These are phyloP conservation scores for Cyaniris semiargus DNA, from an alignment of 2,888 invertebrate genomes.

Conservation along the genomic window DNA sequence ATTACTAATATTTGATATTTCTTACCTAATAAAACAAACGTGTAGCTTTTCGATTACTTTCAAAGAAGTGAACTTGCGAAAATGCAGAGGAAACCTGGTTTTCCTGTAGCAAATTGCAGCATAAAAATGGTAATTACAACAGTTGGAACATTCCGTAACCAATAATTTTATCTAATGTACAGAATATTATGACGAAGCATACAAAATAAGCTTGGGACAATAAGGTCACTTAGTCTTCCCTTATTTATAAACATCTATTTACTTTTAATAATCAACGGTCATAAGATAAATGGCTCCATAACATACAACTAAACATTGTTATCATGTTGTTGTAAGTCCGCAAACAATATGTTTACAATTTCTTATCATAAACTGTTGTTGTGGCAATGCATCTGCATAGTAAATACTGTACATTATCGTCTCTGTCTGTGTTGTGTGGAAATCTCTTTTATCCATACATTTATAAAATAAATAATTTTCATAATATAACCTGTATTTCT, in stretches of 20 bases:
- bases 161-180: background rate
- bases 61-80: slow-evolving; percentile 38
- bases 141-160: background rate
- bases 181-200: background rate
- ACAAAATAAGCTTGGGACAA: background rate
- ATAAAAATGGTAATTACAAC: slow-evolving; percentile 68
- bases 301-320: background rate
- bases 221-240: background rate
- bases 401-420: no score
- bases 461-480: no score
- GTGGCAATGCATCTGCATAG: no score
- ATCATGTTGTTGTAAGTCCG: background rate
- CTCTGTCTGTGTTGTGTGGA: no score
- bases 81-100: slow-evolving; percentile 74
- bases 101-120: slow-evolving; percentile 67
- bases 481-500: no score
- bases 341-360: background rate
- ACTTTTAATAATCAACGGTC: background rate
- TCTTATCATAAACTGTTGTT: no score
- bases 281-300: background rate
- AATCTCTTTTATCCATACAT: no score
- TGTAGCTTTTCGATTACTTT: background rate
- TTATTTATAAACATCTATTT: background rate
- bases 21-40: background rate
- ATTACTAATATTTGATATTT: background rate